Base-by-base conservation (phyloP, 2,113 vertebrate genomes). In the Thamnophis sirtalis region DNA sequence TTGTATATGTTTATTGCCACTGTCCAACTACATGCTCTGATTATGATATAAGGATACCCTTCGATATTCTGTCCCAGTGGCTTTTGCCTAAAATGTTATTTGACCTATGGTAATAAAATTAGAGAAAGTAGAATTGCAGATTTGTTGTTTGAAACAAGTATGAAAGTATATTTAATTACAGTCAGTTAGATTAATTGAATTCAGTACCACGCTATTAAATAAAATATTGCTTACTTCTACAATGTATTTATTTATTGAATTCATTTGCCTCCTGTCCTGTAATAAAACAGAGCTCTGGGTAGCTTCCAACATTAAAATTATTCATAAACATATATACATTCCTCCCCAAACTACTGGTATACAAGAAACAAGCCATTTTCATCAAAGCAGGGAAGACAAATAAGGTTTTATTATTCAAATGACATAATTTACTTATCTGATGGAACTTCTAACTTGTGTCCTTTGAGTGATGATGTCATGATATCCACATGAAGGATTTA, bases 311-410 rank as follows among this genome's bases (percentile, higher is more conserved):
- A 73, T 89, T 93, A 84, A 58, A 92, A 91, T 68, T 92, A 89
- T 68, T 2, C 3, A 24, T 84, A 6, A 50, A 50, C 53, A 28
- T 95, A 86, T 90, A 68, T 48, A 56, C 92, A 93, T 89, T 49
- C 88, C 93, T 94, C 93, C 84, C 43, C 93, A 84, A 92, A 91
- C 89, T 92, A 51, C 51, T 10, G 51, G 51, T 51, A 91, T 92
- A 50, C 87, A 73, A 51, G 88, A 95, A 94, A 93, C 91, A 95
- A 95, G 90, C 90, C 94, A 91, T 94, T 94, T 93, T 94, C 86
- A 92, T 94, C 94, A 93, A 89, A 95, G 94, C 93, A 94, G n/a
- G n/a, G 5, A 73, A 73, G 15, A 63, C 58, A 63, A 63, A 63
- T 26, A 11, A 13, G 17, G n/a, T 73, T 33, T 73, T 33, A 33